Evolutionary conservation across 2,113 vertebrate genomes (phyloP).

Genomic region (Ornithorhynchus anatinus): DNA sequence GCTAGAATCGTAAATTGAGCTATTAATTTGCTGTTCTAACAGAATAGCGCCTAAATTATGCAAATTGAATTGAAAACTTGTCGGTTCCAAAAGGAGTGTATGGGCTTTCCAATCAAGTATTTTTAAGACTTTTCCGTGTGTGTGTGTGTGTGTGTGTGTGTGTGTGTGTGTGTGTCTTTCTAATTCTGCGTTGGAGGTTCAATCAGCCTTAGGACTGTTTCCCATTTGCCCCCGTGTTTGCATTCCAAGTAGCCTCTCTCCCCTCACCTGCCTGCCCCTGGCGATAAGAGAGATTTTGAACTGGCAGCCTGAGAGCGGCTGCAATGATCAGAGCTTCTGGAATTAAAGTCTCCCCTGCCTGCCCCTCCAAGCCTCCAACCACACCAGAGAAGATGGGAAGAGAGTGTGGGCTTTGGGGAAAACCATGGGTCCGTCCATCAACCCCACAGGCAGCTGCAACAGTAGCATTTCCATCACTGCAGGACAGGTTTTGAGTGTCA

Average conservation of each 20-base stretch:
- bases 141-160: too few relatives aligned
- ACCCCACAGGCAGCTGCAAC: background rate
- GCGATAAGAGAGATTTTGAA: background rate
- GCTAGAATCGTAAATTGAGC: constrained; percentile 72
- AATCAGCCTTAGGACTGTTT: background rate
- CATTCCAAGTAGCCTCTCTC: too few relatives aligned
- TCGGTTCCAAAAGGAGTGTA: constrained; percentile 16
- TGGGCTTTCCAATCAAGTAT: constrained; percentile 16
- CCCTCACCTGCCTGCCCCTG: too few relatives aligned
- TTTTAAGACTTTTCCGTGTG: background rate
- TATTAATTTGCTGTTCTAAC: constrained; percentile 75
- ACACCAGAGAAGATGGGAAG: rapidly evolving
- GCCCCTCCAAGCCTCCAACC: too few relatives aligned
- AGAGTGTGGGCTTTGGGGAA: rapidly evolving
- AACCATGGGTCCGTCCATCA: background rate
- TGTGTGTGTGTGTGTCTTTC: too few relatives aligned
- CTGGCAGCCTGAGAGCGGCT: background rate
- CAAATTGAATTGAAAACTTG: constrained; percentile 65
- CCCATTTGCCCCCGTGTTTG: background rate
- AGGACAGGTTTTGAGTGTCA: background rate
- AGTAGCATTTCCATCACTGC: rapidly evolving
- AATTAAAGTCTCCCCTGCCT: too few relatives aligned
- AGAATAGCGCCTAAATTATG: constrained; percentile 64
- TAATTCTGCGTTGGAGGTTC: background rate
- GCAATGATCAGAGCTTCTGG: rapidly evolving